Evolutionary conservation across 2,888 invertebrate genomes (phyloP).

Genomic region (Drosophila pseudotakahashii): DNA sequence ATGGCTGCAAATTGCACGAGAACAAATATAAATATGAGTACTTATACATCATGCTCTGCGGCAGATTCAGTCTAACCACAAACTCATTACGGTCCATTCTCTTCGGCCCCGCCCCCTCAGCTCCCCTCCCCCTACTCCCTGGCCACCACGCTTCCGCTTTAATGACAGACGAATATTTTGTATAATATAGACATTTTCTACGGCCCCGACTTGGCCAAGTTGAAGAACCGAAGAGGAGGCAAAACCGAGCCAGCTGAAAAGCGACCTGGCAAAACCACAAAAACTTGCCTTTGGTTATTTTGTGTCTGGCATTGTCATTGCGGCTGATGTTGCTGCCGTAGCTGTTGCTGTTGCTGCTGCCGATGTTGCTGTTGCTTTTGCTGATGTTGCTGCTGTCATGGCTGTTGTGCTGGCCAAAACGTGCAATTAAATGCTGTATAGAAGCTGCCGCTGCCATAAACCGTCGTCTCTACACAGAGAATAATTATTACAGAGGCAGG

Average conservation of each 20-base stretch:
- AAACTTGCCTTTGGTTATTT: conserved; percentile 65
- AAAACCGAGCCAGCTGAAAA: conserved; percentile 33
- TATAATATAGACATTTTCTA: conserved; percentile 66
- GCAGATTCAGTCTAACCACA: conserved; percentile 46
- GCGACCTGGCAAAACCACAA: conserved; percentile 53
- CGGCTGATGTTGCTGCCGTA: conserved; percentile 34
- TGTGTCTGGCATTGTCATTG: conserved; percentile 64
- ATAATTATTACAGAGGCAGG: conserved; percentile 2
- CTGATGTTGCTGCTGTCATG: conserved; percentile 26
- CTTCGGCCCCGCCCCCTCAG: not conserved
- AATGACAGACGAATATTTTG: conserved; percentile 49
- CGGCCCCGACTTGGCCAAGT: conserved; percentile 42
- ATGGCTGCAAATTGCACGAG: conserved; percentile 40
- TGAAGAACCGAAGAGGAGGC: conserved; percentile 28
- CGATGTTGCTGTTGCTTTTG: conserved; percentile 18
- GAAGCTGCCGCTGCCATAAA: conserved; percentile 49
- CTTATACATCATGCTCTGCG: conserved; percentile 37
- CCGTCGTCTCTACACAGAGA: conserved; percentile 31
- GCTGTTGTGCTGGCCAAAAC: conserved; percentile 56
- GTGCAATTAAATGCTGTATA: conserved; percentile 70
- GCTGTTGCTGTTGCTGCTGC: conserved; percentile 18
- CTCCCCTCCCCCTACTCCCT: not conserved
- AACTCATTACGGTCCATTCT: conserved; percentile 54
- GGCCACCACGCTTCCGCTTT: conserved; percentile 14
- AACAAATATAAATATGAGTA: conserved; percentile 39